Evolutionary conservation across 2,888 invertebrate genomes (phyloP), one percentile per base, ranked within the genome.

Genomic region (Agriopis marginaria): DNA sequence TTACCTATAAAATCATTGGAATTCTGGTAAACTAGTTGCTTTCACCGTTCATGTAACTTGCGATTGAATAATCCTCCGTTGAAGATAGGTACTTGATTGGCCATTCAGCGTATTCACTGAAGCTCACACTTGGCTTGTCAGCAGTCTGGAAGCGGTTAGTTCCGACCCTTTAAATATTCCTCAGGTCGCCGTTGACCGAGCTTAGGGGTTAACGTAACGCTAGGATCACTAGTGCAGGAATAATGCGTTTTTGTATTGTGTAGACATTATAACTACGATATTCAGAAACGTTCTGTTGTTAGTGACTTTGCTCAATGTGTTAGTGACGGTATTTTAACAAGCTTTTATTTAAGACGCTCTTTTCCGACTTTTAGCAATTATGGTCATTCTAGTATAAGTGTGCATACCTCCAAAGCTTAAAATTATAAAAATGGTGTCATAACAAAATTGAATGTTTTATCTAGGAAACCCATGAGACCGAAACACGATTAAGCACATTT

Each of bases 131-230:
- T 66, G 58, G 44, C 60, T 53, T 53, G 64, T 61, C 66, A 67
- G 72, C 58, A 68, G 71, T 70, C 62, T 65, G 65, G 70, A 71
- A 68, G 65, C 73, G 63, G 63, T 72, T 75, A 74, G 69, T 71
- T 63, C 71, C 71, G 68, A 56, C 64, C 69, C 65, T 67, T 71
- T 77, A 61, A 70, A 75, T 76, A 74, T 63, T 75, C 71, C 56
- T 69, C 63, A 71, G 66, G 63, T 66, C 63, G 66, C 74, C 77
- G 79, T 81, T 77, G 79, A 77, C 75, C 70, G 63, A 61, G 66
- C 73, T 50, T n/a, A 5, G 23, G 14, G 45, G 23, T 6, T 12
- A n/a, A n/a, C 32, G 3, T 50, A 14, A 32, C 3, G 32, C 32
- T 32, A 32, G 5, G 32, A 32, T 32, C 3, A 32, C 32, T 32